These are phyloP conservation scores for Halictus rubicundus DNA, from an alignment of 1,140 invertebrate genomes.

Conservation along the genomic window DNA sequence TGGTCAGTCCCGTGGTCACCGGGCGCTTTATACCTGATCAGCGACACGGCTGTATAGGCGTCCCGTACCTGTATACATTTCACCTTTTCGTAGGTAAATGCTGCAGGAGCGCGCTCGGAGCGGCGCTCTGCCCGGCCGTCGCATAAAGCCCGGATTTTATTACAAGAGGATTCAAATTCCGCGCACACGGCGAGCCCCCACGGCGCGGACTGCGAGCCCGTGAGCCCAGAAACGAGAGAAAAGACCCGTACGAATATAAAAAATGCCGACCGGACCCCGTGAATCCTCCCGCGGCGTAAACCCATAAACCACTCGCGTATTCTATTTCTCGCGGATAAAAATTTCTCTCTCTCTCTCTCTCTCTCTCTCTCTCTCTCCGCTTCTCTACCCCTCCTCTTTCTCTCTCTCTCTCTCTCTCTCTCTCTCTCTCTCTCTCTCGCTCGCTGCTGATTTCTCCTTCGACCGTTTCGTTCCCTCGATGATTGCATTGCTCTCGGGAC, in stretches of 20 bases:
- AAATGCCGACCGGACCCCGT: slow-evolving; percentile 39
- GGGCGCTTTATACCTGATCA: slow-evolving; percentile 58
- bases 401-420: neutral
- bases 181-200: slow-evolving; percentile 66
- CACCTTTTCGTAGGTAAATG: slow-evolving; percentile 61
- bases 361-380: neutral
- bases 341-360: slow-evolving; percentile 24
- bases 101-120: slow-evolving; percentile 43
- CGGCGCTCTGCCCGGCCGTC: slow-evolving; percentile 62
- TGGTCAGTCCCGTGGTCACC: slow-evolving; percentile 35
- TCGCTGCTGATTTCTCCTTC: neutral
- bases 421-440: neutral
- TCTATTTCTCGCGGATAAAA: slow-evolving; percentile 65
- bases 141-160: slow-evolving; percentile 80
- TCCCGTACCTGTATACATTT: slow-evolving; percentile 60
- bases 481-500: neutral
- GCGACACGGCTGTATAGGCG: slow-evolving; percentile 48
- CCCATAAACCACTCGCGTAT: slow-evolving; percentile 59
- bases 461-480: neutral
- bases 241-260: slow-evolving; percentile 56
- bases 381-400: neutral
- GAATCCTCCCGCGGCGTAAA: slow-evolving; percentile 60
- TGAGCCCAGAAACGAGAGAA: slow-evolving; percentile 32
- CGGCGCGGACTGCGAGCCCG: slow-evolving; percentile 20
- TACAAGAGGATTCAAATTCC: slow-evolving; percentile 80